Evolutionary conservation across 1,140 invertebrate genomes (phyloP).

Genomic region (Brachionus rubens): DNA sequence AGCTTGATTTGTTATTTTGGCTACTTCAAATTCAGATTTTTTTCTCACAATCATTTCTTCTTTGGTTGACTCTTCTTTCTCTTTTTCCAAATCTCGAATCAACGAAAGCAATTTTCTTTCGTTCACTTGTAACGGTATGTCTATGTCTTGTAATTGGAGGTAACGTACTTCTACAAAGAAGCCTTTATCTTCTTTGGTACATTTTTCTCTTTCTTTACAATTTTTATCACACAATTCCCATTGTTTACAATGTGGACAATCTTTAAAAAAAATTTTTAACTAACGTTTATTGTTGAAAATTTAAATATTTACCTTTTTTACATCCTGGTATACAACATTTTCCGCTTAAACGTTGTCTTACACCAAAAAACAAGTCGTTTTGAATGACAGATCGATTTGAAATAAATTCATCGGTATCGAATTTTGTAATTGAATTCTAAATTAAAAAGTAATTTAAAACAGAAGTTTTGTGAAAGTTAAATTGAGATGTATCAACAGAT

Average conservation of each 20-base stretch:
- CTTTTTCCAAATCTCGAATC: conserved; percentile 51
- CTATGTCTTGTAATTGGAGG: conserved; percentile 52
- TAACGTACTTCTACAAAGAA: conserved; percentile 54
- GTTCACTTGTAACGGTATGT: conserved; percentile 51
- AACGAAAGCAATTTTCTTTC: conserved; percentile 52
- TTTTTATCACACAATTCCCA: conserved; percentile 49
- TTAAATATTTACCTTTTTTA: conserved; percentile 24
- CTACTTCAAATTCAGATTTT: conserved; percentile 50
- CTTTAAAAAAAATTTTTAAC: not conserved
- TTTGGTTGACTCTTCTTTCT: conserved; percentile 51
- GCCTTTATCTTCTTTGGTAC: conserved; percentile 51
- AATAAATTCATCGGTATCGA: conserved; percentile 51
- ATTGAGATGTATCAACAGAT: no score
- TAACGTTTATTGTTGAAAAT: not conserved
- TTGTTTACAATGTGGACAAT: conserved; percentile 15
- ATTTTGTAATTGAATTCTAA: conserved; percentile 50
- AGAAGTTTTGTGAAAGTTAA: no score
- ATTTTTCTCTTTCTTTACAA: conserved; percentile 49
- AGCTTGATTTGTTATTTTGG: conserved; percentile 51
- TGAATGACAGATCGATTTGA: conserved; percentile 49
- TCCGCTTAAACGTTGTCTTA: conserved; percentile 48
- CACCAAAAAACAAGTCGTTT: conserved; percentile 49
- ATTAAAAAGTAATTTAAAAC: conserved; percentile 1
- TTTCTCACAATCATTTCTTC: conserved; percentile 52
- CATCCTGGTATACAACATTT: conserved; percentile 27